Evolutionary conservation across 53 echinoderm and acorn worm genomes (phyloP), one percentile per base, ranked within the genome.

Genomic region (Paracentrotus lividus): DNA sequence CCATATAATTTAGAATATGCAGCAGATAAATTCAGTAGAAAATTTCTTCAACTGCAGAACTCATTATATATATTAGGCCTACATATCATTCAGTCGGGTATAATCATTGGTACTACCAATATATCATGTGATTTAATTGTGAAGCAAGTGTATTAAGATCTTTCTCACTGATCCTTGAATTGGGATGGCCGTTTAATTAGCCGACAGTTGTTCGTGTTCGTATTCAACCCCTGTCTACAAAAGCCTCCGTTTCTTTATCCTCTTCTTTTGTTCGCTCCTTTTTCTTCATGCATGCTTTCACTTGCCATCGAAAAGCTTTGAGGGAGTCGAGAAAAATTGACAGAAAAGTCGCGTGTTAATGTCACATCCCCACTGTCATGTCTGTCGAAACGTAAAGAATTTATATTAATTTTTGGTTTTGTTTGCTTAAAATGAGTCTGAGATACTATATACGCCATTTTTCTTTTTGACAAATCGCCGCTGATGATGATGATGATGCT

Each of bases 271-370:
- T 86, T 54, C 53, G 86, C 45, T 86, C 86, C 45, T 52, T 9
- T 86, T 56, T 32, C 49, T 86, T 54, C 24, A 86, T 56, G 86
- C 86, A 86, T 86, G 86, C 86, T 86, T 86, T 86, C 53, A 86
- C 86, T 12, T 21, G 12, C 15, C 36, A 86, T 86, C 32, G 86
- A 86, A n/a, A 55, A 86, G 86, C 56, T 86, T 38, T 21, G 55
- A 86, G 16, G 40, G 34, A 27, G 47, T 32, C 16, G 72, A 5
- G 38, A 38, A 40, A 72, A 20, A 38, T 18, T 20, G 15, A 20
- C 16, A 13, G 4, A 14, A 21, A 40, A 40, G 72, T 72, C 72
- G 20, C 40, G 72, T 72, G 72, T 72, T 20, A 36, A 38, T 18
- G 31, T 29, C 72, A 15, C 40, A 72, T 38, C 40, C 38, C 18